phyloP scores from a whole-genome alignment of 2,797 vertebrate species.

The Sebastes oblongus region DNA sequence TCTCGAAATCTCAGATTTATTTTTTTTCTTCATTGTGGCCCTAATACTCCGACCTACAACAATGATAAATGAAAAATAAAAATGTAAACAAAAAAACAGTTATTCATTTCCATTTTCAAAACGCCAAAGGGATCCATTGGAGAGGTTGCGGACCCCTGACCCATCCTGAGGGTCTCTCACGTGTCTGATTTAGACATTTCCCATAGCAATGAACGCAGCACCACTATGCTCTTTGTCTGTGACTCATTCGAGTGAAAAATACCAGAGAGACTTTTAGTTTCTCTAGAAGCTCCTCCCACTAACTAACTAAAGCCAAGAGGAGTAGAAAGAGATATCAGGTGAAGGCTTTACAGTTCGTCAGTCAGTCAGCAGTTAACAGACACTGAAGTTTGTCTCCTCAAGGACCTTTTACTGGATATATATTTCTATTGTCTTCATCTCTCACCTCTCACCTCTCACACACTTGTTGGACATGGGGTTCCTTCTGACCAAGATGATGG shows the following conservation, averaged over 20 bases:
- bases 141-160: too few species aligned
- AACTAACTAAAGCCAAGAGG: accelerated
- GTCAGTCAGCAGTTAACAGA: conserved; percentile 16
- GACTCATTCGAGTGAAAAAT: not conserved
- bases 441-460: not conserved
- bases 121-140: too few species aligned
- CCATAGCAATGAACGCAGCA: conserved; percentile 21
- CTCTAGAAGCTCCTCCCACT: conserved; percentile 31
- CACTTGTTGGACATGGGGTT: conserved; percentile 75
- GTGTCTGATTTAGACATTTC: not conserved
- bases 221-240: not conserved
- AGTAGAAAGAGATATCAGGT: not conserved
- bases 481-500: conserved; percentile 82
- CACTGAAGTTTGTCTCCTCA: not conserved
- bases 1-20: too few species aligned
- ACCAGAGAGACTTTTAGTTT: not conserved
- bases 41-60: too few species aligned
- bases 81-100: too few species aligned
- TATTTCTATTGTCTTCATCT: not conserved
- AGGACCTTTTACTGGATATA: not conserved
- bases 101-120: too few species aligned
- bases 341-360: not conserved
- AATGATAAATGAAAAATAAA: too few species aligned
- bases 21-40: too few species aligned
- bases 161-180: not conserved